These are phyloP conservation scores for Muscidifurax raptorellus DNA, from an alignment of 1,140 invertebrate species.

Conservation along the genomic window DNA sequence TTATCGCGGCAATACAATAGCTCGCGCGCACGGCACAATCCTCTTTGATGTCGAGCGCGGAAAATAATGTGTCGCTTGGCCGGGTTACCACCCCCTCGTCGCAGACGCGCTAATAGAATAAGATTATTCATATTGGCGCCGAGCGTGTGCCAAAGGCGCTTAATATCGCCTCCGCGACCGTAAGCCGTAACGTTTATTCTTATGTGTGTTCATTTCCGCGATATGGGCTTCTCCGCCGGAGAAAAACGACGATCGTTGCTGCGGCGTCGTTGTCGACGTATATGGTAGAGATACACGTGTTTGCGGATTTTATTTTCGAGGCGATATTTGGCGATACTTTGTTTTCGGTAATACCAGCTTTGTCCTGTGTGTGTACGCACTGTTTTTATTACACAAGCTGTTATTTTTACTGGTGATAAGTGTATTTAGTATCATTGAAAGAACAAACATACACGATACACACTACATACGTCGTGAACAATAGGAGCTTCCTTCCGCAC, in stretches of 20 bases:
- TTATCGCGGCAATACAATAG: slow-evolving; percentile 74
- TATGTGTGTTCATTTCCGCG: slow-evolving; percentile 39
- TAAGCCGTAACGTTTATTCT: slow-evolving; percentile 41
- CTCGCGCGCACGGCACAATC: slow-evolving; percentile 64
- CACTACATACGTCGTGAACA: not conserved
- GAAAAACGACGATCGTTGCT: slow-evolving; percentile 21
- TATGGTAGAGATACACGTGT: not conserved
- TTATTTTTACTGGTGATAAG: slow-evolving; percentile 4
- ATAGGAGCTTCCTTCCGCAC: slow-evolving; percentile 37
- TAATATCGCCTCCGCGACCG: slow-evolving; percentile 25
- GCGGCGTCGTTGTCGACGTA: not conserved
- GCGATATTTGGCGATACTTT: not conserved
- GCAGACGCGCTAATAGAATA: slow-evolving; percentile 68
- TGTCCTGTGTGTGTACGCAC: not conserved
- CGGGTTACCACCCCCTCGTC: not conserved
- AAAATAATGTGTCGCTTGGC: slow-evolving; percentile 68
- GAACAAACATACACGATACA: not conserved
- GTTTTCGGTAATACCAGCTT: not conserved
- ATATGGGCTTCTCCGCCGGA: slow-evolving; percentile 15
- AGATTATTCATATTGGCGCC: slow-evolving; percentile 67
- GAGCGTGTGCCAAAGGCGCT: slow-evolving; percentile 8
- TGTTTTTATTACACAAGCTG: not conserved
- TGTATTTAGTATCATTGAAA: not conserved
- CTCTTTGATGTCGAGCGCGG: slow-evolving; percentile 73
- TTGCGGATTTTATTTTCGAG: slow-evolving; percentile 13